Conservation (phyloP, 1,140 invertebrate genomes). For the Pectinophora gossypiella region DNA sequence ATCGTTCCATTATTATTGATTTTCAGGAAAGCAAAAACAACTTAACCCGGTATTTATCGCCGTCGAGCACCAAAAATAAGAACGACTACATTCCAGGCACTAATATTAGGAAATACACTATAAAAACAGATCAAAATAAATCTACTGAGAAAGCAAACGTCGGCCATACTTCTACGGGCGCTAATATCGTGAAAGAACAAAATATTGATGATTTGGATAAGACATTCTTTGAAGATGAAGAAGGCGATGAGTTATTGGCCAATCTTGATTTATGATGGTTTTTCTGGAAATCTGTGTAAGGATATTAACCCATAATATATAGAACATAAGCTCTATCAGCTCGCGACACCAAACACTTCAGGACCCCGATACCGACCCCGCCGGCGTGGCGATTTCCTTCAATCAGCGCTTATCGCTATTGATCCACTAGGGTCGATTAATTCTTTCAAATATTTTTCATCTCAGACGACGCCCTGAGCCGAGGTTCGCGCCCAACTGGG, state of each 20-base stretch:
- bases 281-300: too few relatives aligned
- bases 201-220: slow-evolving; percentile 16
- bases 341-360: too few relatives aligned
- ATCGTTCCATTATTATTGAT: too few relatives aligned
- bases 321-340: too few relatives aligned
- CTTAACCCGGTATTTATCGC: slow-evolving; percentile 52
- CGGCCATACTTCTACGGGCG: background rate
- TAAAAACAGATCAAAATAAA: background rate
- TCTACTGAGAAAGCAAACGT: background rate
- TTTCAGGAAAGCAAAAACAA: slow-evolving; percentile 52
- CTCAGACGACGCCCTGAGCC: too few relatives aligned
- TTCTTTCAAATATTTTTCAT: too few relatives aligned
- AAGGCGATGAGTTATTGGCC: slow-evolving; percentile 63
- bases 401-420: too few relatives aligned
- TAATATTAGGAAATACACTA: slow-evolving; percentile 48
- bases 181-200: background rate
- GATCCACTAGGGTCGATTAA: too few relatives aligned
- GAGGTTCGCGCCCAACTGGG: too few relatives aligned
- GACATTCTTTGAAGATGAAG: slow-evolving; percentile 55
- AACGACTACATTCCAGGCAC: slow-evolving; percentile 65
- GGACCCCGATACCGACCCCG: too few relatives aligned
- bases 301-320: too few relatives aligned
- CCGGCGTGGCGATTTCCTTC: too few relatives aligned
- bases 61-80: slow-evolving; percentile 31
- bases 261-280: slow-evolving; percentile 49